Percentiles rank a stretch among this genome's conserved stretches.
Evolutionary conservation across 2,797 vertebrate genomes (phyloP).

Genomic region (Channallabes apus): DNA sequence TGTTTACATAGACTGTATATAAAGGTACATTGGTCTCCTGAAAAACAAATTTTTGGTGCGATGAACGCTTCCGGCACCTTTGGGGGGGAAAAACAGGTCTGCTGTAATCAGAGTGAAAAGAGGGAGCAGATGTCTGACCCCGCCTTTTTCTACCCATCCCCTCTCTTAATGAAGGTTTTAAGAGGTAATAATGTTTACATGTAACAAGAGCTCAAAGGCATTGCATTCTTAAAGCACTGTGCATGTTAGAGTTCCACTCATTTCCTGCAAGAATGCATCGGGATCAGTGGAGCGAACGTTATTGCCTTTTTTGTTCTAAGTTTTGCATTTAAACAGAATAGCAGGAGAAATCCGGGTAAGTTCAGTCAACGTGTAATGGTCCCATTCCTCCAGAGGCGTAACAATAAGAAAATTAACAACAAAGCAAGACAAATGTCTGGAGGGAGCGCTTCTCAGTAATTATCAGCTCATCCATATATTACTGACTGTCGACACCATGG

Average conservation of each 20-base stretch:
- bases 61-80: neutral
- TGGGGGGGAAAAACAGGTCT: slow-evolving; percentile 32
- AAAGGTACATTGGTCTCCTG: neutral
- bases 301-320: neutral
- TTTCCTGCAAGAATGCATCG: neutral
- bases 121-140: slow-evolving; percentile 43
- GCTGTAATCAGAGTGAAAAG: slow-evolving; percentile 48
- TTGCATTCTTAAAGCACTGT: neutral
- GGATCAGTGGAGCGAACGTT: neutral
- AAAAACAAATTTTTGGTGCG: neutral
- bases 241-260: neutral
- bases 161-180: slow-evolving; percentile 37
- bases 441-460: neutral
- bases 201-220: slow-evolving; percentile 20
- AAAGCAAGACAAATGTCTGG: neutral
- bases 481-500: neutral
- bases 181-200: slow-evolving; percentile 25
- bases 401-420: neutral
- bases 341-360: neutral
- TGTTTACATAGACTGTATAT: neutral
- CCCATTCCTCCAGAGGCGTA: neutral
- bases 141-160: slow-evolving; percentile 9
- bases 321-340: neutral
- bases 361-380: neutral
- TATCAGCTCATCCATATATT: neutral